Base-by-base conservation (phyloP, 2,888 invertebrate species). In the Ectropis crepuscularia region DNA sequence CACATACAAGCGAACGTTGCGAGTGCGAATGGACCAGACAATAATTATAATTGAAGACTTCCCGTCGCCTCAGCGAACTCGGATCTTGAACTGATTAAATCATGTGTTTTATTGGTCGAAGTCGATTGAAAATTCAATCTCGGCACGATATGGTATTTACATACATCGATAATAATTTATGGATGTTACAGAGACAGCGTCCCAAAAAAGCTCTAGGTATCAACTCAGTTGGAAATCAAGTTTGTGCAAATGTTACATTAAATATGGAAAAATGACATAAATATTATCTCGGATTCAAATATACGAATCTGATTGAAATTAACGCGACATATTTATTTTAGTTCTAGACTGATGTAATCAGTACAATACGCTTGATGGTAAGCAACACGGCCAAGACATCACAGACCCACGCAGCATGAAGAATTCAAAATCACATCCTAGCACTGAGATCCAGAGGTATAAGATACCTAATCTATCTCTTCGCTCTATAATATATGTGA, bases 1-100 rank as follows among this genome's bases (percentile, higher is more conserved):
- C 73, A 69, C 77, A 81, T 78, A 74, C 67, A 61, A 71, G 71
- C 63, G 54, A 67, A 63, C 39, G 66, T 66, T 64, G 57, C 65
- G 61, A 85, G 86, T 84, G 87, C 85, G 81, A 88, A 89, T 85
- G 82, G 75, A 79, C 74, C 76, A 73, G 76, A 80, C 85, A 85
- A 65, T 61, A 65, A 86, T 82, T 86, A 81, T 87, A 90, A 92
- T 92, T 90, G 84, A 89, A 83, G 84, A 90, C 90, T 88, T 92
- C 91, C 92, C 84, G 89, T 88, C 86, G 76, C 67, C 72, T 65
- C 67, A 69, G 73, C 74, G 75, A 69, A 76, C 70, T 69, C 71
- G 67, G 71, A 76, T 74, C 71, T 71, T 77, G 72, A 80, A 82
- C 79, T 79, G 77, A 79, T 79, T 78, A 74, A 80, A 80, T 83